Evolutionary conservation across 2,113 vertebrate genomes (phyloP).

Genomic region (Calidris pygmaea): DNA sequence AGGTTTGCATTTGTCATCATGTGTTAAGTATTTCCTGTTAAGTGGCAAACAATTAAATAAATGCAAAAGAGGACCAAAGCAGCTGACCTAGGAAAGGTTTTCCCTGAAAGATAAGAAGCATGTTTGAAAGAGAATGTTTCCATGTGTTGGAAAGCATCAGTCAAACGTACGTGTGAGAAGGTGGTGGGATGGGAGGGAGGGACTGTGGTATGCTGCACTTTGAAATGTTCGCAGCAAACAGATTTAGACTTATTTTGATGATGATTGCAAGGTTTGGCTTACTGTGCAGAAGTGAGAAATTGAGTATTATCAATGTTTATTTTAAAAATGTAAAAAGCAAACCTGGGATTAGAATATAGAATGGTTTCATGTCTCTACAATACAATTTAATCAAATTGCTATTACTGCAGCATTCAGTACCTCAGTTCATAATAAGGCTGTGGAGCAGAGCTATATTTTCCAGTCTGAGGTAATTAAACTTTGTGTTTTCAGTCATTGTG

Average conservation of each 20-base stretch:
- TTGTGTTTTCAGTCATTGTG: not conserved
- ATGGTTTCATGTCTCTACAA: not conserved
- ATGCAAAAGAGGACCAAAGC: not conserved
- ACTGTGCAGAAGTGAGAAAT: not conserved
- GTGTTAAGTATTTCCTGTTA: not conserved
- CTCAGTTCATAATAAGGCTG: not conserved
- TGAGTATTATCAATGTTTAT: not conserved
- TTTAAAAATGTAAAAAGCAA: not conserved
- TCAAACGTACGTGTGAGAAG: not conserved
- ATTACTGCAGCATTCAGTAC: not conserved
- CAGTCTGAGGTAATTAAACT: not conserved
- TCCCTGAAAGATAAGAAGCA: not conserved
- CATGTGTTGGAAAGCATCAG: not conserved
- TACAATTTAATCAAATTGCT: not conserved
- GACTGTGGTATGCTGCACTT: not conserved
- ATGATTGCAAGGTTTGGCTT: not conserved
- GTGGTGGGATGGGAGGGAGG: not conserved
- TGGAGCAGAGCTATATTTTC: not conserved
- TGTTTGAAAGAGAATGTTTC: not conserved
- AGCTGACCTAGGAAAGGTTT: not conserved
- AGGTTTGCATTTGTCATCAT: not conserved
- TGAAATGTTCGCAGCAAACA: not conserved
- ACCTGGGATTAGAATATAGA: not conserved
- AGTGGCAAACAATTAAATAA: not conserved
- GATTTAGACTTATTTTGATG: not conserved